A percentile compares a stretch with the other conserved stretches of the same genome.
Conservation (phyloP, 1,140 invertebrate genomes). For the Polypedilum pembai region DNA sequence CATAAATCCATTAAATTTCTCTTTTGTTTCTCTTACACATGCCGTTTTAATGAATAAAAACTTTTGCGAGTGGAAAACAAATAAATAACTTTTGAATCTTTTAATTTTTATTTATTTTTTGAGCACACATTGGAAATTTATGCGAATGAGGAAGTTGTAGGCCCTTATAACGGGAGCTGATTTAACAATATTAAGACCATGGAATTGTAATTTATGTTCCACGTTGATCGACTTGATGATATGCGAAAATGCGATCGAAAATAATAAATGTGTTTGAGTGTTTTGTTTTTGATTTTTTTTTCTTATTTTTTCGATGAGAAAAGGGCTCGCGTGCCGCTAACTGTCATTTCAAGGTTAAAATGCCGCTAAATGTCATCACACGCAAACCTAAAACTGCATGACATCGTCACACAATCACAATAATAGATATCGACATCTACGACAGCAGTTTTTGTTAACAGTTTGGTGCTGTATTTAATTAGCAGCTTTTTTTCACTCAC, state of each 20-base stretch:
- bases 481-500: conserved; percentile 10
- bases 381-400: neutral
- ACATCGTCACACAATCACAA: neutral
- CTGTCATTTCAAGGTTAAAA: neutral
- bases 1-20: too few species aligned
- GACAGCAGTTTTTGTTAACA: neutral
- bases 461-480: neutral
- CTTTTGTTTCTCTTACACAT: too few species aligned
- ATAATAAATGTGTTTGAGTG: neutral
- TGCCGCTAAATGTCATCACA: conserved; percentile 4
- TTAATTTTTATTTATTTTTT: too few species aligned
- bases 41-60: too few species aligned
- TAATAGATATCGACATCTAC: neutral
- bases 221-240: neutral
- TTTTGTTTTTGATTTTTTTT: too few species aligned
- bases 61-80: too few species aligned
- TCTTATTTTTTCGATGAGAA: too few species aligned
- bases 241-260: neutral
- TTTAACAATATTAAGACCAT: conserved; percentile 12
- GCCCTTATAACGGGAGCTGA: conserved; percentile 15
- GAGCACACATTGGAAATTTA: neutral
- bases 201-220: neutral
- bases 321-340: neutral
- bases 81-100: too few species aligned
- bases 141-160: conserved; percentile 7